These are phyloP conservation scores for Globia sparganii DNA, from an alignment of 2,888 invertebrate species.

Conservation along the genomic window DNA sequence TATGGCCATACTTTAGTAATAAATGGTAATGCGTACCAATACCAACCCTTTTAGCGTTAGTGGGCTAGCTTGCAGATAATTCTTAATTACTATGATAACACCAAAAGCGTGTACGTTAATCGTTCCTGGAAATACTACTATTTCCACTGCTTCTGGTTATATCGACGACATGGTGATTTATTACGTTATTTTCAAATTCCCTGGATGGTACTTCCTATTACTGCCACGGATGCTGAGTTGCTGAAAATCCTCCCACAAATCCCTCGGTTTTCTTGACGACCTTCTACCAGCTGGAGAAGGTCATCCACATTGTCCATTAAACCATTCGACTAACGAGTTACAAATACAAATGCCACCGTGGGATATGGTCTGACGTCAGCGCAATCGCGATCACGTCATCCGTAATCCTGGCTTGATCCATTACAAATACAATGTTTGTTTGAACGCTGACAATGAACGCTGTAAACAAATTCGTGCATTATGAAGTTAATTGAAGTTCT, in stretches of 20 bases:
- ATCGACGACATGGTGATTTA: slow-evolving; percentile 3
- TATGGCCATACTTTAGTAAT: slow-evolving; percentile 51
- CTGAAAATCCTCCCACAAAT: not conserved
- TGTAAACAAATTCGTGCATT: slow-evolving; percentile 16
- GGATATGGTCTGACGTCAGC: slow-evolving; percentile 64
- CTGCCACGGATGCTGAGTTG: not conserved
- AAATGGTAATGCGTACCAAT: slow-evolving; percentile 43
- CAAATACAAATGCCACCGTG: slow-evolving; percentile 47
- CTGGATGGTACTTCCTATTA: not conserved
- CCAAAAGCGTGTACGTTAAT: slow-evolving; percentile 4
- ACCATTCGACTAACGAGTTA: slow-evolving; percentile 39
- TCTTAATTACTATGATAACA: slow-evolving; percentile 28
- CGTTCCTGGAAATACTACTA: not conserved
- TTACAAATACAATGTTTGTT: slow-evolving; percentile 24
- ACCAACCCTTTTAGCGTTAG: slow-evolving; percentile 35
- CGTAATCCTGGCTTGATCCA: slow-evolving; percentile 49
- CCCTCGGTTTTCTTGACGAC: not conserved
- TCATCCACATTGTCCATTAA: slow-evolving; percentile 20
- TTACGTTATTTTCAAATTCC: not conserved
- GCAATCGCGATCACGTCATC: slow-evolving; percentile 67
- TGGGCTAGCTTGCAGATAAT: slow-evolving; percentile 9
- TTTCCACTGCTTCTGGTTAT: not conserved
- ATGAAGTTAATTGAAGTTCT: slow-evolving; percentile 13
- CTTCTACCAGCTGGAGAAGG: slow-evolving; percentile 38
- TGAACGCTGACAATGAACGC: slow-evolving; percentile 1